These are phyloP conservation scores for Pteropus alecto DNA, from an alignment of 2,113 vertebrate genomes.

Conservation along the genomic window DNA sequence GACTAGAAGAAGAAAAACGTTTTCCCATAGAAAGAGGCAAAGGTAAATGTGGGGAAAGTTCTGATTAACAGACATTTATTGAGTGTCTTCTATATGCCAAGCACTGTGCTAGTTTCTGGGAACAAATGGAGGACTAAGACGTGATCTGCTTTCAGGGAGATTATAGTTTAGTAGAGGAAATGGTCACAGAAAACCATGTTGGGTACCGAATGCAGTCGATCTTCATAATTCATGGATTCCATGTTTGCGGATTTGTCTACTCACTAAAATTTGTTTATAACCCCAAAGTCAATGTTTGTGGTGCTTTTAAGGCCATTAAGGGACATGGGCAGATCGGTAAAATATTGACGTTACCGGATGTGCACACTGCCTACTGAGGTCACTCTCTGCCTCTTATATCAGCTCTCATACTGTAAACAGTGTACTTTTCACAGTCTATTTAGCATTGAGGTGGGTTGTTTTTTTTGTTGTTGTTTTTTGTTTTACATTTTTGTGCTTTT, in stretches of 20 bases:
- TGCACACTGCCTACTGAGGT: not conserved
- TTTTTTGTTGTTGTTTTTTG: not conserved
- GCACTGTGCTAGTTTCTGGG: not conserved
- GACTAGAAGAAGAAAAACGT: not conserved
- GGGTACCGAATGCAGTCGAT: not conserved
- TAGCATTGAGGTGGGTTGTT: not conserved
- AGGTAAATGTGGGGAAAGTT: not conserved
- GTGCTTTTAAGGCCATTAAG: not conserved
- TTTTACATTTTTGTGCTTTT: not conserved
- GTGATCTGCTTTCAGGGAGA: not conserved
- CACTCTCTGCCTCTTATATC: not conserved
- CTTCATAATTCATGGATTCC: not conserved
- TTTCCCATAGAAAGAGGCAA: not conserved
- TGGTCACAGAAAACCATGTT: not conserved
- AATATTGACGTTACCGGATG: not conserved
- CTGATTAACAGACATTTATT: not conserved
- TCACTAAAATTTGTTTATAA: not conserved
- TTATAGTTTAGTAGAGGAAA: not conserved
- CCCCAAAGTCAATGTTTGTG: too few species aligned
- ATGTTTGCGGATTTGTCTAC: not conserved
- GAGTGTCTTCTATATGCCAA: not conserved
- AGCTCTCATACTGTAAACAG: not conserved
- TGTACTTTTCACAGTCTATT: not conserved
- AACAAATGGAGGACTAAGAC: not conserved
- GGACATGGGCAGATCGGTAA: not conserved